These are phyloP conservation scores for Siphlonurus alternatus DNA, from an alignment of 2,888 invertebrate species.

Conservation along the genomic window DNA sequence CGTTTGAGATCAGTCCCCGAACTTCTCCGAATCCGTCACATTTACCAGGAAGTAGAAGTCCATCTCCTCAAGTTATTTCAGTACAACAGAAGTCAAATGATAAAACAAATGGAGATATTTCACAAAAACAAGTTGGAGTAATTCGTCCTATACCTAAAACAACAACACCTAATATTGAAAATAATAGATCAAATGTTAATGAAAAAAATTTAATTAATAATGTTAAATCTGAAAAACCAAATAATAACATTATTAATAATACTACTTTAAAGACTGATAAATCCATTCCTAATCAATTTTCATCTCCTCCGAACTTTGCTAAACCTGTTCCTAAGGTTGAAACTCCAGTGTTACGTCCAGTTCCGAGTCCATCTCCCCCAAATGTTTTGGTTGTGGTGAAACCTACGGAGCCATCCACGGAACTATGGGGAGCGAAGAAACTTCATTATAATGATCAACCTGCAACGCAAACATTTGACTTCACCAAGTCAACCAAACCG, in stretches of 20 bases:
- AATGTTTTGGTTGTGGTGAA: constrained; percentile 4
- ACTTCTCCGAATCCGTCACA: constrained; percentile 11
- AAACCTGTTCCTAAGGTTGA: neutral
- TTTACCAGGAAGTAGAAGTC: constrained; percentile 15
- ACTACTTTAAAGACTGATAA: neutral
- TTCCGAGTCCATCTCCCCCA: constrained; percentile 10
- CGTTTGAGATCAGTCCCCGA: constrained; percentile 31
- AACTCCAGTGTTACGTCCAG: constrained; percentile 4
- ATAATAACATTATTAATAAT: constrained; percentile 22
- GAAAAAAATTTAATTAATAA: constrained; percentile 52
- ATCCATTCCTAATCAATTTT: neutral
- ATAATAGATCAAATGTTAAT: constrained; percentile 30
- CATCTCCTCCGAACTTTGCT: neutral
- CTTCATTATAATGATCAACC: constrained; percentile 36
- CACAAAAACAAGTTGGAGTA: constrained; percentile 35
- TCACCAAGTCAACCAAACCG: constrained; percentile 56
- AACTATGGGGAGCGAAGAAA: constrained; percentile 26
- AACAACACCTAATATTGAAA: neutral
- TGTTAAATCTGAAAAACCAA: constrained; percentile 38
- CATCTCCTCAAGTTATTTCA: constrained; percentile 10
- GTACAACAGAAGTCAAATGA: neutral
- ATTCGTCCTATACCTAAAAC: constrained; percentile 26
- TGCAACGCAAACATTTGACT: constrained; percentile 72
- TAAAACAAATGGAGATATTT: constrained; percentile 19
- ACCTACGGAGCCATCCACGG: constrained; percentile 12